Base-by-base conservation (phyloP, 2,888 invertebrate genomes). In the Aelia acuminata region DNA sequence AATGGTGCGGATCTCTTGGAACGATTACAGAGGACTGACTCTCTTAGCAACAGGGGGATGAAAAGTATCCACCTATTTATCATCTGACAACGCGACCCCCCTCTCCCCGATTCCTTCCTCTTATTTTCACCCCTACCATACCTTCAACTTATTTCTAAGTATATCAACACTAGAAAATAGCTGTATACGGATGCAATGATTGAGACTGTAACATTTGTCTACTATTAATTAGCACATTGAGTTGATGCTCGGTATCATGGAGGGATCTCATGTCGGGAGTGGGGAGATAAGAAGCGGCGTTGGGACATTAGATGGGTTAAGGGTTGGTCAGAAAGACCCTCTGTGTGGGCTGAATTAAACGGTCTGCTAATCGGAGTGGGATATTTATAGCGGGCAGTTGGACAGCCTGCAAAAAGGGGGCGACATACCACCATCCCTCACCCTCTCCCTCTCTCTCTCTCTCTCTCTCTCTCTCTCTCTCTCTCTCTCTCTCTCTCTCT, bases 391-490 rank as follows among this genome's bases (percentile, higher is more conserved):
- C 53, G 35, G 53, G 85, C 84, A 80, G 80, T 80, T 80, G 80
- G 80, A 80, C 43, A 80, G 80, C 39, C 80, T 80, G 80, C 80
- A 80, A 80, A 80, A 80, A 80, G 80, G 80, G 80, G 43, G n/a
- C 80, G 80, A 80, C 80, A 80, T 80, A 80, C 80, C 80, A 80
- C 80, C 80, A 80, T 80, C 80, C 43, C 80, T 80, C 80, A n/a
- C n/a, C n/a, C 43, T 22, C 86, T 88, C 31, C 53, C 84, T 35
- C 48, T 85, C 88, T 63, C 47, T 84, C 63, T 88, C 88, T 84
- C 88, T 88, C 86, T 63, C 87, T 88, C 88, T 88, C 87, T 89
- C 88, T 89, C 89, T 85, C 15, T 84, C 89, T 84, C 84, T 47
- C 85, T 87, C 49, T 85, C 86, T 87, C 84, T 88, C 89, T 89